Base-by-base conservation (phyloP, 1,140 invertebrate genomes). In the Leptestheria dahalacensis region DNA sequence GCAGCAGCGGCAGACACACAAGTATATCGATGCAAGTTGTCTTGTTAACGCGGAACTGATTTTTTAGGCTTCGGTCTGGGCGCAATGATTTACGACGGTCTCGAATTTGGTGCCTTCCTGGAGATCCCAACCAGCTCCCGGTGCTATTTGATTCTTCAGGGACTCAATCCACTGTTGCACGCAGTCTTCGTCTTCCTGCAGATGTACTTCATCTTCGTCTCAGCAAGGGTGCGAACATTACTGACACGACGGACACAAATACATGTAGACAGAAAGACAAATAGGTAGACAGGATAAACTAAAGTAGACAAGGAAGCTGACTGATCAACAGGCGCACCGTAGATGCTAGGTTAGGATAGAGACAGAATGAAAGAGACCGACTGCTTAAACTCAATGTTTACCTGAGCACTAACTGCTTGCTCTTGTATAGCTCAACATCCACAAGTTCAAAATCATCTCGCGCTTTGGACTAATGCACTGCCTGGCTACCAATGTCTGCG, bases 191-290 rank as follows among this genome's bases (percentile, higher is more conserved):
- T 92, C 12, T 97, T 97, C 69, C 91, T 91, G 81, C 94, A 97
- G 74, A 95, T 97, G 88, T 97, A 97, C 69, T 97, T 97, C 70
- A 93, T 97, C 69, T 97, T 97, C 75, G 93, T 95, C 82, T 97
- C 97, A 75, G 94, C 92, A 54, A 81, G 93, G 78, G 92, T 97
- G 23, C 10, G 41, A 25, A 29, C 57, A 25, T 48, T n/a, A n/a
- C n/a, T n/a, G n/a, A n/a, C n/a, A n/a, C n/a, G n/a, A n/a, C n/a
- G n/a, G n/a, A n/a, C n/a, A n/a, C n/a, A n/a, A n/a, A n/a, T n/a
- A n/a, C n/a, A n/a, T n/a, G n/a, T n/a, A n/a, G n/a, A n/a, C n/a
- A n/a, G n/a, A n/a, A n/a, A n/a, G n/a, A n/a, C n/a, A n/a, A n/a
- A n/a, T n/a, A n/a, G n/a, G n/a, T n/a, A n/a, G n/a, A n/a, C n/a